Evolutionary conservation across 2,113 vertebrate species (phyloP), one percentile per base, ranked within the genome.

Genomic region (Tichodroma muraria): DNA sequence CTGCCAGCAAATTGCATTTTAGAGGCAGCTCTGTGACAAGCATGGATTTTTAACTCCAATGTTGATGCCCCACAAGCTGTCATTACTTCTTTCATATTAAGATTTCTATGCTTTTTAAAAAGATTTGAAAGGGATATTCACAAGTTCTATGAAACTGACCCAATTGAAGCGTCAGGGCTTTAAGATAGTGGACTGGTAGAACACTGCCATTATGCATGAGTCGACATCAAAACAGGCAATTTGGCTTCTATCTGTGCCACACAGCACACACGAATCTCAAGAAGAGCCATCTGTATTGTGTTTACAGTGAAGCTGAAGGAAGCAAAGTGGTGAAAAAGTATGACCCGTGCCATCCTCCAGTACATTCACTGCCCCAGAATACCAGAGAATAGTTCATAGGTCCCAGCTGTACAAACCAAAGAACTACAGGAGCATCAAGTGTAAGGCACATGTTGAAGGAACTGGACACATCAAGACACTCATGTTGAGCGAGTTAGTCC

Each of bases 261-360:
- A 88, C 83, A 94, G 65, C 54, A 73, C 59, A 82, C 42, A 16
- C 9, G 30, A 21, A 23, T 14, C 33, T 65, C n/a, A 61, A 11
- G 47, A 85, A 93, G 8, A 93, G 35, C 27, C 38, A 31, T 63
- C 76, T 96, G 76, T 90, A 88, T 93, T 85, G 19, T 21, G 15
- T 56, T 76, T 24, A 85, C 49, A 73, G 54, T 57, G 20, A 22
- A 65, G 38, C 1, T 49, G 31, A 91, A 75, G 22, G 69, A 84
- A 89, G 27, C 35, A 28, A 76, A 57, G 71, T 57, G 66, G 13
- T 45, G 54, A 61, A 45, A 73, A 88, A 27, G 28, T n/a, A 77
- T 10, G 24, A 45, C 27, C 33, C 18, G 3, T 25, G 23, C 40
- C 61, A n/a, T 27, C 69, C 59, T 57, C 9, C 13, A 11, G 35